Percentiles rank a stretch among this genome's conserved stretches.
Evolutionary conservation across 2,113 vertebrate species (phyloP).

Genomic region (Rynchops niger): DNA sequence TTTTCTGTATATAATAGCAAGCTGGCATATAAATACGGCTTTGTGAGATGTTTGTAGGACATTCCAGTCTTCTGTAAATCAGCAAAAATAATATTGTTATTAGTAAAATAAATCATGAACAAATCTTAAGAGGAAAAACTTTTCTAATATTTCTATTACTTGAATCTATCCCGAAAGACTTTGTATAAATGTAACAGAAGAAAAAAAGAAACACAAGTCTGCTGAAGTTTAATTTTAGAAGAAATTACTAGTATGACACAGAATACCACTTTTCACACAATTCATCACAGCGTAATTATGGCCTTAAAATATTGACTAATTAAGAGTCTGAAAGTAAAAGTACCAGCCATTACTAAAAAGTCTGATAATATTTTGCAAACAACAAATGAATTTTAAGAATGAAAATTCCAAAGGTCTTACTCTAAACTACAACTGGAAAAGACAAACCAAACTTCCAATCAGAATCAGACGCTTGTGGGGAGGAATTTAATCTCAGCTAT

Average conservation of each 20-base stretch:
- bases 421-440: neutral
- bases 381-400: neutral
- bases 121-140: neutral
- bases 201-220: conserved; percentile 7
- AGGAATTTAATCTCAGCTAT: neutral
- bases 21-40: conserved; percentile 18
- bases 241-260: neutral
- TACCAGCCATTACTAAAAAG: neutral
- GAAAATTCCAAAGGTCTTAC: neutral
- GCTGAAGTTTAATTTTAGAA: neutral
- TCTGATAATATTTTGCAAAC: neutral
- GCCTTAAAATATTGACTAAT: conserved; percentile 12
- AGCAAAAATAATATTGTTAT: conserved; percentile 29
- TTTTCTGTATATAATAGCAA: conserved; percentile 48
- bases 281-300: neutral
- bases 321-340: neutral
- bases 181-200: neutral
- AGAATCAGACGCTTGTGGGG: neutral
- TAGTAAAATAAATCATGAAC: neutral
- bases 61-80: conserved; percentile 11
- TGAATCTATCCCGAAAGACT: neutral
- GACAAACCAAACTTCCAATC: neutral
- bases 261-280: neutral
- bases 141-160: conserved; percentile 9
- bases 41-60: neutral